These are phyloP conservation scores for Nyctalus aviator DNA, from an alignment of 2,797 vertebrate species.

Conservation along the genomic window DNA sequence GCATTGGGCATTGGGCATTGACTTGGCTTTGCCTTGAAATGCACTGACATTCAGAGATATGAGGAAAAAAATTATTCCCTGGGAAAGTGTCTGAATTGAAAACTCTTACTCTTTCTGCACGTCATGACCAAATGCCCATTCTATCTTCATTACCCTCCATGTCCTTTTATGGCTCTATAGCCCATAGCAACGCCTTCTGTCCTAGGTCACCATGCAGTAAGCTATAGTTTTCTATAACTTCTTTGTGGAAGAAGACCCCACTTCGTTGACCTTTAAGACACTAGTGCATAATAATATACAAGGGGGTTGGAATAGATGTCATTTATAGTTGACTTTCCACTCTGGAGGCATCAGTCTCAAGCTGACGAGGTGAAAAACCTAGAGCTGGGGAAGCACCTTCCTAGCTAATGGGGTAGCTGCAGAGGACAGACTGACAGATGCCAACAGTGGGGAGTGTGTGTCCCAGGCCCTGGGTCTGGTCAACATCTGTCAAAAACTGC, in stretches of 20 bases:
- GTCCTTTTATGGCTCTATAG: neutral
- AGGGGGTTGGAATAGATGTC: neutral
- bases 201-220: neutral
- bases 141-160: neutral
- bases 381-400: too few relatives aligned
- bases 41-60: neutral
- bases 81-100: neutral
- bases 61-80: neutral
- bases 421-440: neutral
- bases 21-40: neutral
- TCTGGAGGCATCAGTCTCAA: neutral
- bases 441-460: fast-evolving
- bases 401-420: fast-evolving
- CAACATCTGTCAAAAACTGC: neutral
- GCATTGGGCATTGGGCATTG: too few relatives aligned
- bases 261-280: neutral
- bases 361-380: neutral
- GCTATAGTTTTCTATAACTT: neutral
- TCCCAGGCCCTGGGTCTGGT: too few relatives aligned
- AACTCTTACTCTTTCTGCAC: neutral
- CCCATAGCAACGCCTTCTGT: neutral
- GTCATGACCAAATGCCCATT: neutral
- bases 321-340: neutral
- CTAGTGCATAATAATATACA: neutral
- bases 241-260: neutral